Evolutionary conservation across 2,888 invertebrate species (phyloP), one percentile per base, ranked within the genome.

Genomic region (Eristalinus aeneus): DNA sequence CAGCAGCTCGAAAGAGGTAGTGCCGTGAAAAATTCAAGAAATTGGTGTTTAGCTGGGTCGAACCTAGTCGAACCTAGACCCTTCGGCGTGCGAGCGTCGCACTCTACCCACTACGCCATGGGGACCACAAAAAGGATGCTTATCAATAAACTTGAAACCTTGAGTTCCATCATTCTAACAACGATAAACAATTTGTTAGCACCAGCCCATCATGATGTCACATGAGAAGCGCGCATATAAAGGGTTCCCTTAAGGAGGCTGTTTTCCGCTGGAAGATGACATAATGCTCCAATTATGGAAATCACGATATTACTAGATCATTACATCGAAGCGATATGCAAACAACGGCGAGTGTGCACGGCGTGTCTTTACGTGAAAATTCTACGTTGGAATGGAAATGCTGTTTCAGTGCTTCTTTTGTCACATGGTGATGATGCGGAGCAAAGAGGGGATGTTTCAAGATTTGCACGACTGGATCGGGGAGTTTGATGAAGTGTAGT

Each of bases 261-360:
- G 46, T 23, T 23, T 36, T 69, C 39, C 34, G 22, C 36, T 61
- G 11, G 9, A 67, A 65, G 76, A 86, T 86, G 81, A 86, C 69
- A 86, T 86, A 86, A 86, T 69, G 46, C 32, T 69, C 85, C 85
- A 77, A 81, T 81, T 86, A 86, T 69, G 63, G 81, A 64, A 77
- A 86, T 86, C 85, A 86, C 82, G 85, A 77, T 82, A 77, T 77
- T 63, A 46, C 46, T 46, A 54, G 54, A 81, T 73, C 76, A 64
- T 53, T 73, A 34, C 34, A 81, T 72, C 60, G 36, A 58, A 64
- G 27, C 32, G 75, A 85, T 85, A 76, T 67, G 71, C 81, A 65
- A 77, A 34, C 65, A 77, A 34, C 65, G 58, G 53, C 22, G 39
- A 71, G 23, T 56, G 36, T 10, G 36, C 27, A 32, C 54, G 8